A percentile compares a stretch with the other conserved stretches of the same genome.
Evolutionary conservation across 2,888 invertebrate species (phyloP).

Genomic region (Sialis lutaria): DNA sequence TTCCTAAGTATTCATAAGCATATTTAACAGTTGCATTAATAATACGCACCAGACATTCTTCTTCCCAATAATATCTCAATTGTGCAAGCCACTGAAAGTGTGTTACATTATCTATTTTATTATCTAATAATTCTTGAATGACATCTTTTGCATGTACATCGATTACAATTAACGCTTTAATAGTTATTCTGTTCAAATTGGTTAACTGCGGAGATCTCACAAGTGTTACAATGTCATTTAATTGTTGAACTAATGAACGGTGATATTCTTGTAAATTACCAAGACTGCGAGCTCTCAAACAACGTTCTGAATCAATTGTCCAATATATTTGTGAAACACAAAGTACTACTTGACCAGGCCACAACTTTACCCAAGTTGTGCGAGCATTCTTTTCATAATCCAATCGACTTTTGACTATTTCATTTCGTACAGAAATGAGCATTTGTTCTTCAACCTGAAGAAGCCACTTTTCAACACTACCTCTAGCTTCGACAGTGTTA

Average conservation of each 20-base stretch:
- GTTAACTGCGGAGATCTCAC: constrained; percentile 52
- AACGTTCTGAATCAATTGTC: constrained; percentile 60
- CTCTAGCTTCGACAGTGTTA: constrained; percentile 53
- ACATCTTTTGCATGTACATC: constrained; percentile 79
- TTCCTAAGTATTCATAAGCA: constrained; percentile 75
- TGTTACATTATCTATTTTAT: constrained; percentile 45
- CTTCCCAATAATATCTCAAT: constrained; percentile 62
- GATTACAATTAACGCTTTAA: constrained; percentile 67
- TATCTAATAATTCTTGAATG: constrained; percentile 42
- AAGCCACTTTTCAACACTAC: constrained; percentile 78
- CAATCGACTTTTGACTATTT: constrained; percentile 45
- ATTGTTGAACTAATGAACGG: constrained; percentile 36
- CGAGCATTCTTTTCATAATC: constrained; percentile 40
- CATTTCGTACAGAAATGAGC: constrained; percentile 51
- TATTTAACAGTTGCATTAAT: constrained; percentile 64
- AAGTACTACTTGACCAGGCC: constrained; percentile 72
- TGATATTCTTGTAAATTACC: constrained; percentile 38
- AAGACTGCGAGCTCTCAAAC: constrained; percentile 37
- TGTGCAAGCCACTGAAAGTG: constrained; percentile 80
- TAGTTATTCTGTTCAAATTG: constrained; percentile 54
- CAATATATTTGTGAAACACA: constrained; percentile 69
- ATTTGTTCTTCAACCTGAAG: constrained; percentile 69
- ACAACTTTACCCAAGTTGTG: constrained; percentile 52
- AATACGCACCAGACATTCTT: constrained; percentile 49
- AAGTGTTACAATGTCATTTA: constrained; percentile 55